Evolutionary conservation across 2,888 invertebrate genomes (phyloP).

Genomic region (Carcina quercana): DNA sequence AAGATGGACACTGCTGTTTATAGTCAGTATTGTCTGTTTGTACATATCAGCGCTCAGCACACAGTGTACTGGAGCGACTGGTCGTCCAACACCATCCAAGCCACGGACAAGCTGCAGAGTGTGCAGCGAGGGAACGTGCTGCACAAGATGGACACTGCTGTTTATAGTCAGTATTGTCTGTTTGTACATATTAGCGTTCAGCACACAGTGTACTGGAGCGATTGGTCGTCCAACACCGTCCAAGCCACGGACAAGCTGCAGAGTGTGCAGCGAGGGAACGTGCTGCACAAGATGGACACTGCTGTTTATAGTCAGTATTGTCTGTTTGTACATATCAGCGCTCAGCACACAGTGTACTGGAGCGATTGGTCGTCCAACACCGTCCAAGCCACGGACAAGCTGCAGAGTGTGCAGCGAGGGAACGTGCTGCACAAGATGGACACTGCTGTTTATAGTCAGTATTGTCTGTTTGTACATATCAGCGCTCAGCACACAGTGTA

Average conservation of each 20-base stretch:
- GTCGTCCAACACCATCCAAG: slow-evolving; percentile 82
- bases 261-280: slow-evolving; percentile 24
- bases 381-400: slow-evolving; percentile 85
- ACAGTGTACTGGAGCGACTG: slow-evolving; percentile 94
- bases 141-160: no score
- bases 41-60: no score
- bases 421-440: no score
- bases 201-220: slow-evolving; percentile 92
- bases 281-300: no score
- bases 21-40: no score
- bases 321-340: no score
- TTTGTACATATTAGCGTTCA: no score
- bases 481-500: slow-evolving; percentile 89
- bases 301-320: no score
- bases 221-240: slow-evolving; percentile 85
- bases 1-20: no score
- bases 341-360: slow-evolving; percentile 92
- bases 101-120: slow-evolving; percentile 81
- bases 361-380: slow-evolving; percentile 88
- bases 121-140: slow-evolving; percentile 22
- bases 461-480: no score
- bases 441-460: no score
- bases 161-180: no score
- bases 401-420: slow-evolving; percentile 40
- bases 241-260: slow-evolving; percentile 84